Evolutionary conservation across 2,113 vertebrate genomes (phyloP).

Genomic region (Alectura lathami): DNA sequence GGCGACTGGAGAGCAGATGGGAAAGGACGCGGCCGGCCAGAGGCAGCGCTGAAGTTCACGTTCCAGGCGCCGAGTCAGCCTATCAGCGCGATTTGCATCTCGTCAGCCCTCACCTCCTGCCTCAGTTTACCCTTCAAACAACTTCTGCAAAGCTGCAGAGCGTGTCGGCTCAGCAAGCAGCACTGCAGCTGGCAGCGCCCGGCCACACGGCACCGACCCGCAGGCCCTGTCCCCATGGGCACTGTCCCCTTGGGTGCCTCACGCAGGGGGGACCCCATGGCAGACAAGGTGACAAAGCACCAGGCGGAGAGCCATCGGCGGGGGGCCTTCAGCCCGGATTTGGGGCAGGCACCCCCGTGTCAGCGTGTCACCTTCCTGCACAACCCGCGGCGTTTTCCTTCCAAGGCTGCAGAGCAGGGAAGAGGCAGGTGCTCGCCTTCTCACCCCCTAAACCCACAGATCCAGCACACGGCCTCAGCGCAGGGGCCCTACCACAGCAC

Average conservation of each 20-base stretch:
- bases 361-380: accelerated
- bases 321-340: accelerated
- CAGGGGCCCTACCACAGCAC: no score
- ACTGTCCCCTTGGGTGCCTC: no score
- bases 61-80: not conserved
- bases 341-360: not conserved
- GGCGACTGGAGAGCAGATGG: not conserved
- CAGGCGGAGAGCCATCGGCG: no score
- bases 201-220: not conserved
- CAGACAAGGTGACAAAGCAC: not conserved
- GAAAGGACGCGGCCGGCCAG: not conserved
- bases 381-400: not conserved
- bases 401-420: no score
- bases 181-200: not conserved
- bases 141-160: not conserved
- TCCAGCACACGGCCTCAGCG: no score
- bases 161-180: not conserved
- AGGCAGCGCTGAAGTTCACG: not conserved
- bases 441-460: no score
- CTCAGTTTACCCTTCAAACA: not conserved
- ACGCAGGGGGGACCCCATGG: constrained; percentile 10
- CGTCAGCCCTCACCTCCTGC: not conserved
- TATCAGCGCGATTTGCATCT: accelerated
- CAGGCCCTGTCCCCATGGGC: not conserved
- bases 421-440: no score